Percentiles rank a stretch among this genome's conserved stretches.
These are phyloP conservation scores for Apocheima hispidaria DNA, from an alignment of 2,888 invertebrate genomes.

Conservation along the genomic window DNA sequence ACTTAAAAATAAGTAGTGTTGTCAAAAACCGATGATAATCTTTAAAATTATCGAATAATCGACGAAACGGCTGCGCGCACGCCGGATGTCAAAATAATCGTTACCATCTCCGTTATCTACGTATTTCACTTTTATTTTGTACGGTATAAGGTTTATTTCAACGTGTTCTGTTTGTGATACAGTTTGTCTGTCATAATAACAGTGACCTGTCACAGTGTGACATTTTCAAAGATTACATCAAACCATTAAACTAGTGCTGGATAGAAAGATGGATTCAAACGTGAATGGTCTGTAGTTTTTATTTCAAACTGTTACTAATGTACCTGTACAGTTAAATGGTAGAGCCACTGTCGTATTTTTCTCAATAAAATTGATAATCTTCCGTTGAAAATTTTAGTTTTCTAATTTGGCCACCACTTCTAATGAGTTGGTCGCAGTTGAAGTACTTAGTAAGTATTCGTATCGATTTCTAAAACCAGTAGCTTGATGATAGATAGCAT, in stretches of 20 bases:
- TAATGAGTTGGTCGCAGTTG: background rate
- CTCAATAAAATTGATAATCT: background rate
- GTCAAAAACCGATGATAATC: constrained; percentile 81
- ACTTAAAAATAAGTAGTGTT: constrained; percentile 71
- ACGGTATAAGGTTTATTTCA: constrained; percentile 39
- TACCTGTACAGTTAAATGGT: background rate
- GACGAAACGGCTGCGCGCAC: constrained; percentile 78
- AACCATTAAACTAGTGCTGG: constrained; percentile 74
- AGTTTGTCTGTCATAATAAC: constrained; percentile 73
- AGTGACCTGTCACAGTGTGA: constrained; percentile 82
- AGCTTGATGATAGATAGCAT: constrained; percentile 1
- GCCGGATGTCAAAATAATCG: constrained; percentile 79
- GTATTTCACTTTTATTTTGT: constrained; percentile 40
- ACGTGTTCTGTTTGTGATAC: constrained; percentile 36
- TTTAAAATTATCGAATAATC: constrained; percentile 83
- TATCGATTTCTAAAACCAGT: constrained; percentile 5
- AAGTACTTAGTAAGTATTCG: background rate
- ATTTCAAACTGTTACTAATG: constrained; percentile 24
- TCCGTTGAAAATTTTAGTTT: background rate
- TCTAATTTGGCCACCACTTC: background rate
- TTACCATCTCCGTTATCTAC: constrained; percentile 31
- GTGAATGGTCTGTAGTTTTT: constrained; percentile 47
- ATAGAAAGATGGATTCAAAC: constrained; percentile 70
- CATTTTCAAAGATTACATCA: constrained; percentile 77
- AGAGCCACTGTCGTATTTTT: background rate